Evolutionary conservation across 2,888 invertebrate species (phyloP).

Genomic region (Habroteleia sp.): DNA sequence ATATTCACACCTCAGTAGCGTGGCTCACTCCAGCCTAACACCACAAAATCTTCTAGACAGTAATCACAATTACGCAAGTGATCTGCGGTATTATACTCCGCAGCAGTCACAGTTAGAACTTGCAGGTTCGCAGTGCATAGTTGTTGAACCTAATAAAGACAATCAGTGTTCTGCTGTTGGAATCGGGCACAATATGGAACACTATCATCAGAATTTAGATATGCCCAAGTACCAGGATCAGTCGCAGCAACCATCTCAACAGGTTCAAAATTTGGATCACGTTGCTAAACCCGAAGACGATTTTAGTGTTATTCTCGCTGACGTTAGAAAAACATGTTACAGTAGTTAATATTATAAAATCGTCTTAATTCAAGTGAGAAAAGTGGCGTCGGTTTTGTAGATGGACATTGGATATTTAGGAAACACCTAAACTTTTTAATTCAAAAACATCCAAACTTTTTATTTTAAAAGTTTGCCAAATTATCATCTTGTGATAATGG

Average conservation of each 20-base stretch:
- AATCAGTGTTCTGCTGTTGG: conserved; percentile 72
- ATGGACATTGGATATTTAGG: too few relatives aligned
- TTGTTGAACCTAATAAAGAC: conserved; percentile 76
- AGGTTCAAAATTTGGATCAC: conserved; percentile 75
- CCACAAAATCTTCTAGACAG: conserved; percentile 81
- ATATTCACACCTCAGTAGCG: conserved; percentile 72
- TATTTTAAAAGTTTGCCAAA: too few relatives aligned
- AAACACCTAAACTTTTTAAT: too few relatives aligned
- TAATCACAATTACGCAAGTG: conserved; percentile 83
- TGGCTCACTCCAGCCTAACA: conserved; percentile 73
- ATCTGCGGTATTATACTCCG: conserved; percentile 77
- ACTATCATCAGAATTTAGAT: conserved; percentile 77
- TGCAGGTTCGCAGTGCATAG: conserved; percentile 76
- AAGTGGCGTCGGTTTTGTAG: conserved; percentile 7
- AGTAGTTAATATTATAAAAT: conserved; percentile 83
- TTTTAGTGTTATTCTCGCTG: conserved; percentile 93
- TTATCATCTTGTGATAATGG: too few relatives aligned
- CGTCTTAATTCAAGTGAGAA: conserved; percentile 15
- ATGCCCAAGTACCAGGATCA: conserved; percentile 76
- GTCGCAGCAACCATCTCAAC: conserved; percentile 72
- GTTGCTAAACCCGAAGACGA: conserved; percentile 86
- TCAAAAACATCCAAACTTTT: too few relatives aligned
- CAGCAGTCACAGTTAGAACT: conserved; percentile 78
- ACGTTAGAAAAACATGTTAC: conserved; percentile 93
- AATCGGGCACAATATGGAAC: conserved; percentile 76